Conservation (phyloP, 2,797 vertebrate genomes). For the Microctenopoma lineatum region DNA sequence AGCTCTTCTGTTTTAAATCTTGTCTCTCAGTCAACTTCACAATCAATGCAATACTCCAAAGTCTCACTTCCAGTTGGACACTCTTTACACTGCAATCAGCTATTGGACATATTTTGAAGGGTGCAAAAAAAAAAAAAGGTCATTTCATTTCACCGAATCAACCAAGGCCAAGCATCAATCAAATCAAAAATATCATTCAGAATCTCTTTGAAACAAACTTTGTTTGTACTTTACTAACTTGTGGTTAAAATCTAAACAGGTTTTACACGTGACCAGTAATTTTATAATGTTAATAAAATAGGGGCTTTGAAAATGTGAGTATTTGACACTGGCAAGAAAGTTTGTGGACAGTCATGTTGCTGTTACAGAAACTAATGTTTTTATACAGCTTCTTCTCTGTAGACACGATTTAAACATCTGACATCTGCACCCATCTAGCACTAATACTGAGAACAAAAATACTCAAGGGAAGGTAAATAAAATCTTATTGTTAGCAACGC, state of each 20-base stretch:
- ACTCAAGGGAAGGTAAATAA: conserved; percentile 43
- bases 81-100: conserved; percentile 43
- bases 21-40: conserved; percentile 36
- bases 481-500: conserved; percentile 59
- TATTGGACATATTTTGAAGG: conserved; percentile 38
- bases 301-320: neutral
- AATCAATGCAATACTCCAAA: conserved; percentile 37
- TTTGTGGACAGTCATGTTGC: conserved; percentile 9
- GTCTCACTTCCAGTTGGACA: conserved; percentile 47
- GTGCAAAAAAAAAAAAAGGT: conserved; percentile 39
- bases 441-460: conserved; percentile 40
- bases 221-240: conserved; percentile 29
- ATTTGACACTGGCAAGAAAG: conserved; percentile 18
- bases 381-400: conserved; percentile 25
- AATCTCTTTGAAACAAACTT: conserved; percentile 20
- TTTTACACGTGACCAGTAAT: conserved; percentile 22
- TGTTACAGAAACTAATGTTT: conserved; percentile 17
- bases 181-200: conserved; percentile 19
- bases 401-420: conserved; percentile 29
- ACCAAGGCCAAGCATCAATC: conserved; percentile 35
- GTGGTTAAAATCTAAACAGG: conserved; percentile 25
- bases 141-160: conserved; percentile 36
- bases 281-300: conserved; percentile 29
- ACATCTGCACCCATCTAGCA: conserved; percentile 7
- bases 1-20: conserved; percentile 10